Evolutionary conservation across 2,113 vertebrate species (phyloP), one percentile per base, ranked within the genome.

Genomic region (Tinamus guttatus): DNA sequence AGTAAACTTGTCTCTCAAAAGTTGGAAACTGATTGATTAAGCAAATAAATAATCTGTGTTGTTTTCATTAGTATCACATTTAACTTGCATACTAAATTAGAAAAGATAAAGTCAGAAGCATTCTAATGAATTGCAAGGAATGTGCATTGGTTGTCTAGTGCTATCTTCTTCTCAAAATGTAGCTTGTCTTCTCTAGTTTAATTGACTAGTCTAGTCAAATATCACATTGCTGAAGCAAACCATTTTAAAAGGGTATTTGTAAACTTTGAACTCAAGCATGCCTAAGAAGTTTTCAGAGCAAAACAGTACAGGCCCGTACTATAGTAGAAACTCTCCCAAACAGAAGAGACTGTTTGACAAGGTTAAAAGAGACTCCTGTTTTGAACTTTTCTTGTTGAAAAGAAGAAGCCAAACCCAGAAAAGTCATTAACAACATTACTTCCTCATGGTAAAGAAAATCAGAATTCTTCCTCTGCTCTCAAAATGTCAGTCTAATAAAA

Each of bases 11-110:
- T 88, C 95, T 93, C 73, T 88, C 85, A 91, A 34, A 94, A 94
- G 93, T 83, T 95, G 83, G 85, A 91, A 97, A 74, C 82, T 85
- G 94, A 95, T 95, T 91, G 91, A 95, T 95, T 95, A 94, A 95
- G 21, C 1, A 25, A 94, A 91, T 93, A 94, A 96, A 93, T 95
- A 94, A 93, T 90, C 88, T 10, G 5, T 56, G 79, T 74, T 94
- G 70, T 85, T 95, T 95, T 88, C 91, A 95, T 95, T 94, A 91
- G 85, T 81, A 88, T 63, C 79, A 38, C 82, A 78, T 95, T 91
- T 75, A 67, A 41, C 34, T 94, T 87, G 93, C 94, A 75, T 94
- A 60, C 56, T 91, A 93, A 96, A 94, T 51, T 63, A 73, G 41
- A 51, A 82, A 87, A 95, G 91, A 95, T 94, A 94, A 90, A 94